phyloP scores from a whole-genome alignment of 2,888 invertebrate genomes.

The Brachypalpus laphriformis region DNA sequence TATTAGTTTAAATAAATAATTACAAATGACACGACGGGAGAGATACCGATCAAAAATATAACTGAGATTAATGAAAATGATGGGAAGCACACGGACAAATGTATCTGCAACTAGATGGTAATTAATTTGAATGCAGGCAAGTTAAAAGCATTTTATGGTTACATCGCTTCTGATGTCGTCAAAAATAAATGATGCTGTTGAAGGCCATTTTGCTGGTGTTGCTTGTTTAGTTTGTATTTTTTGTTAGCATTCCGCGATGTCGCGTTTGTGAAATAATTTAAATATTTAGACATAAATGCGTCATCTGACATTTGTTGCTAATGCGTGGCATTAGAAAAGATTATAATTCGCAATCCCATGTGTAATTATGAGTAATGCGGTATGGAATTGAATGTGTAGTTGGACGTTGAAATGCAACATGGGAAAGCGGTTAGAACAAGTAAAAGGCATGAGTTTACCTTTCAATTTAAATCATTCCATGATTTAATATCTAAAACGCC shows the following conservation, averaged over 20 bases:
- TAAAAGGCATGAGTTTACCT: no score
- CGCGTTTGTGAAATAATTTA: constrained; percentile 2
- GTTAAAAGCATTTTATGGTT: constrained; percentile 71
- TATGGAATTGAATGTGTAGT: background rate
- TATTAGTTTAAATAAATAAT: constrained; percentile 54
- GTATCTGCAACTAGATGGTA: constrained; percentile 42
- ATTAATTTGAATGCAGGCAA: constrained; percentile 60
- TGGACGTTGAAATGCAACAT: background rate
- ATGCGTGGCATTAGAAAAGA: background rate
- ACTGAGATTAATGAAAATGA: constrained; percentile 65
- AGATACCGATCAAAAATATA: constrained; percentile 63
- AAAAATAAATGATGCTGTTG: constrained; percentile 46
- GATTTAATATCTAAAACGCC: no score
- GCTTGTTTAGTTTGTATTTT: background rate
- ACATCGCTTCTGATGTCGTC: constrained; percentile 53
- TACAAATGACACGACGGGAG: constrained; percentile 40
- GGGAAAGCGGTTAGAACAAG: background rate
- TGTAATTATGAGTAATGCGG: constrained; percentile 3
- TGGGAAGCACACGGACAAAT: constrained; percentile 46
- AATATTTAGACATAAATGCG: constrained; percentile 27
- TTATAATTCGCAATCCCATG: background rate
- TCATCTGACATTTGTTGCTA: constrained; percentile 23
- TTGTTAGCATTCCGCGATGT: background rate
- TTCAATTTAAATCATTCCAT: no score
- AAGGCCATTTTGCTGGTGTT: constrained; percentile 34